Evolutionary conservation across 2,113 vertebrate species (phyloP).

Genomic region (Malaclemys terrapin): DNA sequence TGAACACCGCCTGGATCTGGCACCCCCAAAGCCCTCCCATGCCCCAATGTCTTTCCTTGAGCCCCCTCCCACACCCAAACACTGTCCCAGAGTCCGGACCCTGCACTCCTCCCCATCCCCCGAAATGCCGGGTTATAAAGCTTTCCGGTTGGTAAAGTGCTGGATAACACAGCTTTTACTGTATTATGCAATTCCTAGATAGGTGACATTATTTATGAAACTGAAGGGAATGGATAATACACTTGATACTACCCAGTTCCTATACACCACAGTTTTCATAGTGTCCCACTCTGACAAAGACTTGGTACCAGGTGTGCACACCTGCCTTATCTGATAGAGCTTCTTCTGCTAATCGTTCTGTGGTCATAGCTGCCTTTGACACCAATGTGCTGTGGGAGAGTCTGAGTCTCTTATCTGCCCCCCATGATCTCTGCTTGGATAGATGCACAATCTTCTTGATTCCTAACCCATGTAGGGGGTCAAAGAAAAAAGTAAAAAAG

Average conservation of each 20-base stretch:
- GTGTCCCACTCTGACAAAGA: background rate
- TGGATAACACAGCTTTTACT: too few species aligned
- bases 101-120: too few species aligned
- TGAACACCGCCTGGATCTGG: too few species aligned
- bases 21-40: too few species aligned
- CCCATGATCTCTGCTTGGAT: background rate
- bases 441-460: background rate
- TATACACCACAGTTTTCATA: background rate
- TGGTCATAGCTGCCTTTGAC: background rate
- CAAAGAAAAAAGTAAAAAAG: background rate
- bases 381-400: background rate
- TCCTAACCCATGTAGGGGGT: background rate
- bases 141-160: too few species aligned
- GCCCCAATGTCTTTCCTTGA: too few species aligned
- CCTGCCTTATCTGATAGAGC: background rate
- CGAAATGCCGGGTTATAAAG: too few species aligned
- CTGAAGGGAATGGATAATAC: background rate
- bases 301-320: background rate
- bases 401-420: background rate
- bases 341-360: background rate
- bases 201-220: background rate
- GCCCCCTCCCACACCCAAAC: too few species aligned
- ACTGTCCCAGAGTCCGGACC: too few species aligned
- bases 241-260: background rate
- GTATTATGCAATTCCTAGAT: background rate